A percentile compares a stretch with the other conserved stretches of the same genome.
Conservation (phyloP, 2,888 invertebrate genomes). For the Galeopsomyia nigrocyanea region DNA sequence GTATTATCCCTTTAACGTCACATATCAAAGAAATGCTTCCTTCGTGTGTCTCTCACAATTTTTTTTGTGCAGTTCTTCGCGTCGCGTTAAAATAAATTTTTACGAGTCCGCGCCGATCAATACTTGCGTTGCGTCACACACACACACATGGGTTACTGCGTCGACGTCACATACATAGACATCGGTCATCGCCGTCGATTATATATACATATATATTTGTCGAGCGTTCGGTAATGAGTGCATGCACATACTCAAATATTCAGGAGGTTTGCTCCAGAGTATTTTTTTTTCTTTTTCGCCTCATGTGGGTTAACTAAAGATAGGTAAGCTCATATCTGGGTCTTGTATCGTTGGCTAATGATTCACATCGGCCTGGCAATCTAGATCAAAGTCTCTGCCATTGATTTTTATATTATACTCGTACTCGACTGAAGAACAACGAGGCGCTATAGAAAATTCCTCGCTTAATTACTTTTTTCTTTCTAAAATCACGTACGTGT, state of each 20-base stretch:
- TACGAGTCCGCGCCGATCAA: slow-evolving; percentile 20
- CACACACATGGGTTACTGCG: too few relatives aligned
- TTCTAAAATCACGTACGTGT: not conserved
- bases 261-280: too few relatives aligned
- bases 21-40: not conserved
- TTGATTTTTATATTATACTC: not conserved
- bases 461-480: not conserved
- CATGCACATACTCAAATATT: too few relatives aligned
- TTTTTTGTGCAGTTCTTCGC: not conserved
- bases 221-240: too few relatives aligned
- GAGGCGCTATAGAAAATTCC: not conserved
- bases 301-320: slow-evolving; percentile 26
- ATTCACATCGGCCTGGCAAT: not conserved
- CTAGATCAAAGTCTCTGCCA: slow-evolving; percentile 16
- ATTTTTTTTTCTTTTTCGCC: not conserved
- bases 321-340: slow-evolving; percentile 11
- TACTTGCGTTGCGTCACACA: slow-evolving; percentile 3
- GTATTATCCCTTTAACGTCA: not conserved
- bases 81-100: not conserved
- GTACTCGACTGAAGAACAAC: not conserved
- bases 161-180: too few relatives aligned
- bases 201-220: too few relatives aligned
- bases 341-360: not conserved
- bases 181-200: too few relatives aligned
- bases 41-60: not conserved